Percentiles rank a stretch among this genome's conserved stretches.
phyloP scores from a whole-genome alignment of 2,113 vertebrate species.

The Psophia crepitans region DNA sequence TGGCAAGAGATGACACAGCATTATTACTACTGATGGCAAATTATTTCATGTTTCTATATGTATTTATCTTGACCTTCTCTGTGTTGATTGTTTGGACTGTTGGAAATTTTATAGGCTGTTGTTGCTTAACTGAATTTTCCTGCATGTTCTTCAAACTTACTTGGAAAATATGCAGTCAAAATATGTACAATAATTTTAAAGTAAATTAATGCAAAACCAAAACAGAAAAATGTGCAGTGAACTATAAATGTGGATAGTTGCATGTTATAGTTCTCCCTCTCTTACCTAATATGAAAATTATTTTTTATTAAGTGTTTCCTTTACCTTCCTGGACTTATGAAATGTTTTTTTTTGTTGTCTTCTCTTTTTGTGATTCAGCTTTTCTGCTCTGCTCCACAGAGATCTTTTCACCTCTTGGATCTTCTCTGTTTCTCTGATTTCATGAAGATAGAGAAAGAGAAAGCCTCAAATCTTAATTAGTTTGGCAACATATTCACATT shows the following conservation, averaged over 20 bases:
- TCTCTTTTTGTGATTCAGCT: neutral
- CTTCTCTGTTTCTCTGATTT: slow-evolving; percentile 6
- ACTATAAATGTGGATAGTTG: neutral
- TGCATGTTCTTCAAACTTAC: neutral
- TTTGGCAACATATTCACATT: neutral
- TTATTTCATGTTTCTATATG: neutral
- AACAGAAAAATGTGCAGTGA: neutral
- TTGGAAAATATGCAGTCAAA: neutral
- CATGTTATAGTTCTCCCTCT: neutral
- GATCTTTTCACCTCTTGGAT: neutral
- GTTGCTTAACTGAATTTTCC: neutral
- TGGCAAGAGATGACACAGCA: neutral
- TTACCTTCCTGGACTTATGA: neutral
- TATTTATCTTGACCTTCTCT: neutral
- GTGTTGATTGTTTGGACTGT: neutral
- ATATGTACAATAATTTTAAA: neutral
- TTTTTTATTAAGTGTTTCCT: neutral
- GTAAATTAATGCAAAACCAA: neutral
- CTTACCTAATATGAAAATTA: neutral
- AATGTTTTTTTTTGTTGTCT: neutral
- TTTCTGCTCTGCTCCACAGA: neutral
- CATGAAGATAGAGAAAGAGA: slow-evolving; percentile 21
- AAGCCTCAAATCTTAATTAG: slow-evolving; percentile 21
- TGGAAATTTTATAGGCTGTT: neutral
- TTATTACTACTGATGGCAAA: neutral